These are phyloP conservation scores for Glyptemys insculpta DNA, from an alignment of 2,797 vertebrate species.

Conservation along the genomic window DNA sequence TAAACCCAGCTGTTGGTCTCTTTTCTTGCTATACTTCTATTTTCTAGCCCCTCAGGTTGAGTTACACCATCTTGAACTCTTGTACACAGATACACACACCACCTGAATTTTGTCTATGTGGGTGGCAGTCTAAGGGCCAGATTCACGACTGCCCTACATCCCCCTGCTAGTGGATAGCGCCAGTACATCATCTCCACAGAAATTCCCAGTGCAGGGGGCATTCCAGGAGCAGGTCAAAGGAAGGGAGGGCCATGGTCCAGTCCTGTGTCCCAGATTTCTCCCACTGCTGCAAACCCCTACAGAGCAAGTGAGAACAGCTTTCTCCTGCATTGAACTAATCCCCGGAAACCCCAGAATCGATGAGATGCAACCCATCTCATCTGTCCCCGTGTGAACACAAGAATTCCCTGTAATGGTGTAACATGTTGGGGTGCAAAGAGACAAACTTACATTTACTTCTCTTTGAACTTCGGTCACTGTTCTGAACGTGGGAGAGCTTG, in stretches of 20 bases:
- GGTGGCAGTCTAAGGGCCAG: neutral
- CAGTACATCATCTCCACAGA: neutral
- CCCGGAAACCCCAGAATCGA: neutral
- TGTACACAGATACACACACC: neutral
- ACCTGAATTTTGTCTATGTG: no score
- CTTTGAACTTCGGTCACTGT: neutral
- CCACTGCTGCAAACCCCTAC: neutral
- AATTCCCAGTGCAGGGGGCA: neutral
- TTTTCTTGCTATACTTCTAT: rapidly evolving
- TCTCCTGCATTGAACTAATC: neutral
- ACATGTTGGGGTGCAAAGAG: rapidly evolving
- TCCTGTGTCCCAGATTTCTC: constrained; percentile 35
- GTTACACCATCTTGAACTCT: neutral
- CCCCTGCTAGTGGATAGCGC: neutral
- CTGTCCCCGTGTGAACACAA: neutral
- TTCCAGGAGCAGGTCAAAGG: neutral
- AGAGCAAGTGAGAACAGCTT: constrained; percentile 1
- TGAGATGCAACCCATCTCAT: neutral
- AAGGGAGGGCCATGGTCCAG: neutral
- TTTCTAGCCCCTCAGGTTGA: rapidly evolving
- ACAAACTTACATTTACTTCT: rapidly evolving
- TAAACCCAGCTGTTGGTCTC: rapidly evolving
- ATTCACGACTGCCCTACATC: neutral
- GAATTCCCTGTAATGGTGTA: neutral
- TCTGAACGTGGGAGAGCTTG: neutral